Conservation (phyloP, 1,140 invertebrate species). For the Kradibia gibbosae region DNA sequence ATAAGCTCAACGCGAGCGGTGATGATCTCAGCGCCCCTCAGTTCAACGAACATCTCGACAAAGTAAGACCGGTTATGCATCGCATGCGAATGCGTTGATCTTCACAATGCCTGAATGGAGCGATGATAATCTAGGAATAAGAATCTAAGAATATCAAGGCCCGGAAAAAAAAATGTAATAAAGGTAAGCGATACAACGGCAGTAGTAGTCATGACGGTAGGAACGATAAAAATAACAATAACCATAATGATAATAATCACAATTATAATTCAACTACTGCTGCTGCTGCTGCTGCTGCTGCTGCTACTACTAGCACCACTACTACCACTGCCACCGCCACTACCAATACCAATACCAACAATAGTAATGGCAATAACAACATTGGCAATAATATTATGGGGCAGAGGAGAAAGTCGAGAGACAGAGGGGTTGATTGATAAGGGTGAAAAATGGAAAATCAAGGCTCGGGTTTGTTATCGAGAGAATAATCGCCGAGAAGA, state of each 20-base stretch:
- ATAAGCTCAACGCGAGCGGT: constrained; percentile 60
- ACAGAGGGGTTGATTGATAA: too few relatives aligned
- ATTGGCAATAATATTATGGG: too few relatives aligned
- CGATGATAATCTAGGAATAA: constrained; percentile 35
- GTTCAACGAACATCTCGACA: constrained; percentile 48
- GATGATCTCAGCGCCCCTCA: constrained; percentile 51
- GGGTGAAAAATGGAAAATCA: background rate
- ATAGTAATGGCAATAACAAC: too few relatives aligned
- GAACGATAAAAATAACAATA: background rate
- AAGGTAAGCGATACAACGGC: too few relatives aligned
- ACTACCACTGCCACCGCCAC: too few relatives aligned
- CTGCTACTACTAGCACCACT: too few relatives aligned
- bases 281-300: too few relatives aligned
- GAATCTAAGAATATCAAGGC: constrained; percentile 24
- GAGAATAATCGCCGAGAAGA: background rate
- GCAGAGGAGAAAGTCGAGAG: too few relatives aligned
- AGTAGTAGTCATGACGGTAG: too few relatives aligned
- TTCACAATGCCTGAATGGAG: constrained; percentile 19
- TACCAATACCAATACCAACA: too few relatives aligned
- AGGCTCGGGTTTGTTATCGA: background rate
- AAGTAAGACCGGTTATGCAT: constrained; percentile 45
- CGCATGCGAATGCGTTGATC: constrained; percentile 26
- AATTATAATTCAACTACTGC: too few relatives aligned
- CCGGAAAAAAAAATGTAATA: too few relatives aligned
- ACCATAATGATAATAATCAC: constrained; percentile 7